Percentiles rank a stretch among this genome's conserved stretches.
Conservation (phyloP, 2,113 vertebrate genomes). For the Perca flavescens region DNA sequence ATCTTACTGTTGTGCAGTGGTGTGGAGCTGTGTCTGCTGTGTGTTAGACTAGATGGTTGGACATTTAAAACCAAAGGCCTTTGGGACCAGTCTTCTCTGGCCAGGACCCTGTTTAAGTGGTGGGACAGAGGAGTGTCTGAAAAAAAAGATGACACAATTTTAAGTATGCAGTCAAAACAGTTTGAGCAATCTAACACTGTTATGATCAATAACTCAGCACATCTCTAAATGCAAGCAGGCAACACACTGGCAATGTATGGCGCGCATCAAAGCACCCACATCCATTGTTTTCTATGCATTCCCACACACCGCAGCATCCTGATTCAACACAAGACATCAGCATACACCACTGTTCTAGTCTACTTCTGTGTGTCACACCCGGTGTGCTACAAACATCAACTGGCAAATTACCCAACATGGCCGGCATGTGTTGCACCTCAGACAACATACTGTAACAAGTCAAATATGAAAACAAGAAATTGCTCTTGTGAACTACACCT, state of each 20-base stretch:
- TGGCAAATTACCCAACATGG: neutral
- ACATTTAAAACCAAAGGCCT: slow-evolving; percentile 58
- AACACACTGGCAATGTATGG: neutral
- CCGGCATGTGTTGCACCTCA: neutral
- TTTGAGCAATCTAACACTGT: neutral
- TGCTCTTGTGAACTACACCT: neutral
- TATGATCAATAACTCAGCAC: neutral
- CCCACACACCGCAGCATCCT: neutral
- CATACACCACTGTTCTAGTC: neutral
- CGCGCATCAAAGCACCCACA: neutral
- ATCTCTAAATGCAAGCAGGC: neutral
- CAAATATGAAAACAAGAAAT: neutral
- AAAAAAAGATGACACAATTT: slow-evolving; percentile 4
- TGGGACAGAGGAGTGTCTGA: slow-evolving; percentile 86
- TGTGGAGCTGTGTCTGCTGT: slow-evolving; percentile 50
- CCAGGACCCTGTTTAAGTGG: slow-evolving; percentile 81
- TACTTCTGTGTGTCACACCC: neutral
- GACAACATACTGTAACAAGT: neutral
- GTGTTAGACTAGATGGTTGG: slow-evolving; percentile 8
- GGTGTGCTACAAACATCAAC: neutral
- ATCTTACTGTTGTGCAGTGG: slow-evolving; percentile 71
- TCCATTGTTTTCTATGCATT: neutral
- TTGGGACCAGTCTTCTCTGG: slow-evolving; percentile 85
- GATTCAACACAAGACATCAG: neutral
- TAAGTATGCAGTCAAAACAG: neutral